Evolutionary conservation across 2,113 vertebrate genomes (phyloP).

Genomic region (Pseudonaja textilis): DNA sequence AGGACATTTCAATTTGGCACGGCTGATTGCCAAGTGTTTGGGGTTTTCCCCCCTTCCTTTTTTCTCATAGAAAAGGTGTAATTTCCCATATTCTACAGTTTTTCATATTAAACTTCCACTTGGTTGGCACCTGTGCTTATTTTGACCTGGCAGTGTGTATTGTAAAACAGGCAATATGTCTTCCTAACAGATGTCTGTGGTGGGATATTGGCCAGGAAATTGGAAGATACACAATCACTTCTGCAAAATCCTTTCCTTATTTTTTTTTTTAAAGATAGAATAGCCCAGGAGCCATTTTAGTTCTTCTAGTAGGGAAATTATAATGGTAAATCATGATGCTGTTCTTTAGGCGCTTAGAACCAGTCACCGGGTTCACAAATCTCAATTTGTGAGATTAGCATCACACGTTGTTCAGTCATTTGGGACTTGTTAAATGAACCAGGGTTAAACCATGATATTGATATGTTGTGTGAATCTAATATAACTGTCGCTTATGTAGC

Average conservation of each 20-base stretch:
- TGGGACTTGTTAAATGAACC: neutral
- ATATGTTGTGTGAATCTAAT: neutral
- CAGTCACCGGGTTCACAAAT: neutral
- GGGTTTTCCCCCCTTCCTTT: neutral
- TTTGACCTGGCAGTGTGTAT: neutral
- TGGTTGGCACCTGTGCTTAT: neutral
- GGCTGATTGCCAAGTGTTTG: neutral
- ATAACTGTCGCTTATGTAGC: neutral
- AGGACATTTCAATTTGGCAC: neutral
- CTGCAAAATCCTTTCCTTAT: neutral
- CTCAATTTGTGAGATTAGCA: neutral
- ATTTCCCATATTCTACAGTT: neutral
- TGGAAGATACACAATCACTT: neutral
- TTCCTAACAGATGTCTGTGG: slow-evolving; percentile 23
- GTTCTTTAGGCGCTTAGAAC: neutral
- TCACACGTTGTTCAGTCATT: neutral
- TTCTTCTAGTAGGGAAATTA: neutral
- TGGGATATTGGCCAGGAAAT: slow-evolving; percentile 12
- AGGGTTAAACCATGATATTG: neutral
- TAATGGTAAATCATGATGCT: neutral
- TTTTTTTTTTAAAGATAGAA: neutral
- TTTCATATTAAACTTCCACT: slow-evolving; percentile 8
- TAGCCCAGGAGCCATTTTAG: neutral
- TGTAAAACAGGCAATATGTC: neutral
- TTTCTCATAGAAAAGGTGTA: neutral